Percentiles rank a stretch among this genome's conserved stretches.
These are phyloP conservation scores for Platyrinchus mystaceus DNA, from an alignment of 2,797 vertebrate species.

Conservation along the genomic window DNA sequence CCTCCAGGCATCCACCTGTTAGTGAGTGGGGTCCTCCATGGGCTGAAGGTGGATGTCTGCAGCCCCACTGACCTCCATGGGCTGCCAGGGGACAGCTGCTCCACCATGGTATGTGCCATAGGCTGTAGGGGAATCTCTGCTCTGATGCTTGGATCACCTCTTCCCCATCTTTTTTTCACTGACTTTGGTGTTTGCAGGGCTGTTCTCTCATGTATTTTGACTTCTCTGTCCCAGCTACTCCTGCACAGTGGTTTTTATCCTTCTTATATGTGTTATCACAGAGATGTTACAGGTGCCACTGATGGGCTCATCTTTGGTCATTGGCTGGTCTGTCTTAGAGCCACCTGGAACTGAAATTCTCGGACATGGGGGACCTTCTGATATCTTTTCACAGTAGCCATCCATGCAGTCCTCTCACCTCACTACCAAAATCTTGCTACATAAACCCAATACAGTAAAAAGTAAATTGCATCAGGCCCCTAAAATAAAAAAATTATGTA, in stretches of 20 bases:
- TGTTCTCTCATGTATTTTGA: neutral
- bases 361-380: neutral
- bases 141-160: fast-evolving
- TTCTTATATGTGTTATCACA: neutral
- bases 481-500: neutral
- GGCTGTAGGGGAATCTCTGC: neutral
- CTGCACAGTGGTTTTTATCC: neutral
- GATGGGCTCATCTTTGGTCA: neutral
- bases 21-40: fast-evolving
- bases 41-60: neutral
- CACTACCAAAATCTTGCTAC: neutral
- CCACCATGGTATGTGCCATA: fast-evolving
- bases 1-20: neutral
- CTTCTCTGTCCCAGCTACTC: neutral
- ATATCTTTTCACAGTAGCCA: neutral
- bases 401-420: fast-evolving
- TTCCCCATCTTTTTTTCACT: neutral
- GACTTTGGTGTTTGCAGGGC: neutral
- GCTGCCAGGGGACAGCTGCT: neutral
- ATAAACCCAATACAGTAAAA: neutral
- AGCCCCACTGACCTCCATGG: fast-evolving
- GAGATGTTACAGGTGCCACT: neutral
- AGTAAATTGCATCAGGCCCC: neutral
- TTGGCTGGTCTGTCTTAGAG: fast-evolving
- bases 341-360: neutral